Base-by-base conservation (phyloP, 1,140 invertebrate genomes). In the Eufriesea mexicana region DNA sequence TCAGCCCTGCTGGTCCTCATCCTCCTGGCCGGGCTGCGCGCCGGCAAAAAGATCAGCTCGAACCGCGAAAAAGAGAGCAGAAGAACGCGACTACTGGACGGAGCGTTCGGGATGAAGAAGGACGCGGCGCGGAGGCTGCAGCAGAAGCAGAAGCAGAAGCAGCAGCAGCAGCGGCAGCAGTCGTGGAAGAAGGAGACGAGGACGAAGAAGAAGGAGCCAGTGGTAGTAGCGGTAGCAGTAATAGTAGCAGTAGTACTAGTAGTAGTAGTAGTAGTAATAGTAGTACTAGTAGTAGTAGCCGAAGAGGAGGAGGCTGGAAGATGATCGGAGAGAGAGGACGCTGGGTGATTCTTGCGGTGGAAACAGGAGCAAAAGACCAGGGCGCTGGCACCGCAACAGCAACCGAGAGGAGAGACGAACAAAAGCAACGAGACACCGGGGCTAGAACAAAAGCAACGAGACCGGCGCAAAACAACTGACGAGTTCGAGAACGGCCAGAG, bases 311-410 rank as follows among this genome's bases (percentile, higher is more conserved):
- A 16, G 7, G 54, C 62, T n/a, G 55, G 54, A 28, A 54, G 59
- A n/a, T 20, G 59, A 55, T 68, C 25, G 54, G 47, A 51, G 49
- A n/a, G 49, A n/a, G 28, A 76, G 72, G 14, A 45, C 28, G 59
- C 64, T 35, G n/a, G 82, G 18, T 72, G 82, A 84, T 84, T 84
- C 78, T 74, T 86, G 86, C 86, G 83, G 70, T 88, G 78, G 76
- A 88, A 88, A 88, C 86, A 88, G 87, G 87, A 87, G 86, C 87
- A 88, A 85, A 87, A 88, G 87, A 85, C 76, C 84, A 82, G 86
- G 86, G 74, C 86, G 86, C 74, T 78, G 83, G 74, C 86, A 88
- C 61, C 76, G 62, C 78, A 66, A 79, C 82, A 57, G 74, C 67
- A 59, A 73, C 78, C 73, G 25, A 35, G 76, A 84, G 42, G 47